These are phyloP conservation scores for Volucella inflata DNA, from an alignment of 2,888 invertebrate genomes.

Conservation along the genomic window DNA sequence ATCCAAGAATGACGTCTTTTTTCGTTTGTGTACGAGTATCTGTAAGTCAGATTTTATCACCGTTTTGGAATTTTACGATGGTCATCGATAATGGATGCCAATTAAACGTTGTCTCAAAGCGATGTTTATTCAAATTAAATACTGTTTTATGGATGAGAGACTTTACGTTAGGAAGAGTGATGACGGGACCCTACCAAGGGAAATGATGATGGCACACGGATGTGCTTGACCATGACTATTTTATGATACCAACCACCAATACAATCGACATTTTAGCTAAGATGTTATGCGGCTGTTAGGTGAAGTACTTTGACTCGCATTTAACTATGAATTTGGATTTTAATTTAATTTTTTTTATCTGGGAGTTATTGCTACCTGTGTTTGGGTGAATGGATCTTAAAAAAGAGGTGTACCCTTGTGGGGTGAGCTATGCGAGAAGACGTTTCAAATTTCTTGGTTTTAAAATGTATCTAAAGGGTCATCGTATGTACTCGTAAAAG, in stretches of 20 bases:
- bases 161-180: constrained; percentile 47
- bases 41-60: constrained; percentile 57
- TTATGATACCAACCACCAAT: constrained; percentile 28
- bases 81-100: constrained; percentile 69
- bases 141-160: constrained; percentile 57
- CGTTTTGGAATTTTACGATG: constrained; percentile 69
- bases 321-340: constrained; percentile 52
- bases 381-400: constrained; percentile 24
- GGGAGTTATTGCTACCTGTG: constrained; percentile 57
- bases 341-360: constrained; percentile 56
- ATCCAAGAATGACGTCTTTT: constrained; percentile 42
- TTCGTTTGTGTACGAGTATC: constrained; percentile 1
- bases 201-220: background rate
- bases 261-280: background rate
- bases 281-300: background rate
- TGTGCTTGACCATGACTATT: constrained; percentile 24
- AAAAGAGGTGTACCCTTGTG: constrained; percentile 7
- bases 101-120: constrained; percentile 67
- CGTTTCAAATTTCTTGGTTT: constrained; percentile 8
- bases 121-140: constrained; percentile 70
- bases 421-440: constrained; percentile 1
- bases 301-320: constrained; percentile 45
- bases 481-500: constrained; percentile 28
- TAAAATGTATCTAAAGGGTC: constrained; percentile 35
- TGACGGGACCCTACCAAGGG: constrained; percentile 36